Percentiles rank a stretch among this genome's conserved stretches.
phyloP scores from a whole-genome alignment of 2,797 vertebrate genomes.

The Pitangus sulphuratus region DNA sequence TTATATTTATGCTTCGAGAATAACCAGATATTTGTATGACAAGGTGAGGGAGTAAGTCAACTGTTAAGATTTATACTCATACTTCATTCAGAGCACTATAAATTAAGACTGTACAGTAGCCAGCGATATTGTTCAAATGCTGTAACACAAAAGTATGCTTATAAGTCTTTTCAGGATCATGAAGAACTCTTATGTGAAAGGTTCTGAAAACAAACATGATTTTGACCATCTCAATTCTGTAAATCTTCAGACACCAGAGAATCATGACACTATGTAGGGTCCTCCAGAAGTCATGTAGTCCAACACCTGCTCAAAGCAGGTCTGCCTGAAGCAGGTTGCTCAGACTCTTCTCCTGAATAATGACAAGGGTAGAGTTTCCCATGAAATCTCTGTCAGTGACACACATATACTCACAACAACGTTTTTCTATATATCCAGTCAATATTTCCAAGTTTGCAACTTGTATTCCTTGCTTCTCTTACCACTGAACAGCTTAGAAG shows the following conservation, averaged over 20 bases:
- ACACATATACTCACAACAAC: not conserved
- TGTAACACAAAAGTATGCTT: not conserved
- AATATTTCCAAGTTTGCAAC: not conserved
- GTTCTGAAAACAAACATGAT: not conserved
- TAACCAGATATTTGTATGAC: not conserved
- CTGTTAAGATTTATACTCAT: not conserved
- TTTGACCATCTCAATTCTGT: not conserved
- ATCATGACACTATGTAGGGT: rapidly evolving
- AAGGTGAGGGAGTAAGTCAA: not conserved
- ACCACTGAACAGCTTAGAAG: not conserved
- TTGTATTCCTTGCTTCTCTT: not conserved
- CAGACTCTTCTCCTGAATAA: not conserved
- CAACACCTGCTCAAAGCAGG: not conserved
- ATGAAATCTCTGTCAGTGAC: not conserved
- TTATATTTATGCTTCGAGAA: not conserved
- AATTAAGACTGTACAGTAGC: not conserved
- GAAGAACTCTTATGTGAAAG: not conserved
- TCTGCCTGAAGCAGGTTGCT: not conserved
- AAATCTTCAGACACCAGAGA: not conserved
- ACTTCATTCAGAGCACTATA: not conserved
- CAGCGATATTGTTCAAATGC: not conserved
- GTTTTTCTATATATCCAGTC: not conserved
- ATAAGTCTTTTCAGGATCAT: not conserved
- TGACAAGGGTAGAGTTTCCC: not conserved
- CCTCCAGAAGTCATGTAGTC: not conserved